Evolutionary conservation across 2,888 invertebrate species (phyloP), one percentile per base, ranked within the genome.

Genomic region (Papilio elwesi): DNA sequence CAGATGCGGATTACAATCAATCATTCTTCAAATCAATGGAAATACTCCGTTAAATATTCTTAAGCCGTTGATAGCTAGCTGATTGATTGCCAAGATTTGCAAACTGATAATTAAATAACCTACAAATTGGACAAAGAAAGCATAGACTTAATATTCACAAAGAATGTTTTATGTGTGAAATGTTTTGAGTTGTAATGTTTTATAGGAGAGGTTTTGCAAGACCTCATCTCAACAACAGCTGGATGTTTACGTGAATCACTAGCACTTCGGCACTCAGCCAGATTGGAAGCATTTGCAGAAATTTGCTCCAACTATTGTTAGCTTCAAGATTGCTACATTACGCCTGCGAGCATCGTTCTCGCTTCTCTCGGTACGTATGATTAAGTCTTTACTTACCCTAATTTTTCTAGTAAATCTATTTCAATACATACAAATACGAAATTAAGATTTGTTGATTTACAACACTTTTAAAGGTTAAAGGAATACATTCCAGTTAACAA

Each of bases 211-310:
- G 43, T 67, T 43, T 43, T 52, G 38, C 66, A 59, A 59, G 43
- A 15, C 38, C n/a, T 67, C 36, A 36, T 36, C 36, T 16, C 26
- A 65, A 36, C 68, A 68, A 68, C 16, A 48, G 26, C 57, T 59
- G 53, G 68, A 59, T 68, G 59, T 68, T 68, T 59, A 59, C 52
- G 26, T 48, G 55, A 55, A 68, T 43, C 26, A 55, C 55, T 16
- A 36, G 68, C 49, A 48, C 57, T 70, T 70, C 70, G 63, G 63
- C 63, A 63, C 63, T 63, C 63, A 47, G 70, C 52, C 52, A 70
- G 70, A 70, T 70, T 63, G 63, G 63, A 70, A 70, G 70, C 70
- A 70, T 63, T 70, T 70, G 63, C 52, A 70, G 63, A 59, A 63
- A 70, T 70, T 70, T 70, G 52, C 62, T 63, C 52, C 26, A 63